Base-by-base conservation (phyloP, 2,113 vertebrate genomes). In the Oreocharis arfaki region DNA sequence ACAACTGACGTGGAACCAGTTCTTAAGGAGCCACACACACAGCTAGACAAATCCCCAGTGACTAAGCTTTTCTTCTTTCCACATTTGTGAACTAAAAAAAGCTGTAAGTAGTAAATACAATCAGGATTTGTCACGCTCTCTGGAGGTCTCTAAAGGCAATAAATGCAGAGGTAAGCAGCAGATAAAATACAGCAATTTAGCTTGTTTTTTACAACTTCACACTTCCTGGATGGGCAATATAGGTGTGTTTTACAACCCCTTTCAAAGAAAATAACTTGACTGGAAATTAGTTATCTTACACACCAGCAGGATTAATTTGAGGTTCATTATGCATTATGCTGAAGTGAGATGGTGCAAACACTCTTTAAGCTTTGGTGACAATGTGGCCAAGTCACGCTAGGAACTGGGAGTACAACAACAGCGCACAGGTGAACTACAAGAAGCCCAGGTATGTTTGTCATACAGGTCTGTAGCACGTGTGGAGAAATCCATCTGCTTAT, bases 171-270 rank as follows among this genome's bases (percentile, higher is more conserved):
- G 46, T 81, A 94, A 90, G 56, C 46, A 87, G 53, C 55, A 90
- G 85, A 94, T 94, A 96, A 93, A 94, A 89, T 41, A 88, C 16
- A 41, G 88, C 71, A 89, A 84, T 95, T 93, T 90, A 90, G 44
- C 64, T 63, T 75, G 22, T 70, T 90, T 94, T 92, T 96, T 90
- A 94, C 76, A 90, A 42, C 56, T 81, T 96, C 83, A 84, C 77
- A 53, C 64, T 96, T 96, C 96, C 92, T 97, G 95, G 82, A 94
- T 84, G 89, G 91, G 74, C 76, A 78, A 88, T 71, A 83, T 17
- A 80, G 23, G 50, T 80, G 86, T 21, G 13, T 92, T 96, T 96
- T 94, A 96, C 46, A 87, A 53, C 68, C 35, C 41, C 60, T 68
- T 64, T 78, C 89, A 92, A 59, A 92, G 90, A 84, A 39, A 90